Percentiles rank a stretch among this genome's conserved stretches.
Conservation (phyloP, 1,140 invertebrate genomes). For the Mesaphorura yosii region DNA sequence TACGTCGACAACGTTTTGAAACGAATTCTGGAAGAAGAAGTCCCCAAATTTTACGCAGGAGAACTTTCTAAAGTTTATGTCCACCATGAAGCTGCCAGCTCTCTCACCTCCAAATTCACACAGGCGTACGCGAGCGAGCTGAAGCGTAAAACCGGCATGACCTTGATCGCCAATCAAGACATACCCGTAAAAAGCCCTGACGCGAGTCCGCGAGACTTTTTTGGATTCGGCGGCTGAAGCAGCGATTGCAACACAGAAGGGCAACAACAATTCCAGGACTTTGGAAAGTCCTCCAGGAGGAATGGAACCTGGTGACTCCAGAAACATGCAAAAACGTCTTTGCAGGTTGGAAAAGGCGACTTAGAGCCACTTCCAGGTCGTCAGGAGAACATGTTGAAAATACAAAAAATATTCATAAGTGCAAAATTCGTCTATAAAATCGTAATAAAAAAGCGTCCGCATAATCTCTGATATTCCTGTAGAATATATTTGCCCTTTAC, state of each 20-base stretch:
- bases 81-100: slow-evolving; percentile 1
- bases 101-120: neutral
- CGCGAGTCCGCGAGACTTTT: slow-evolving; percentile 5
- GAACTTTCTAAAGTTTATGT: slow-evolving; percentile 4
- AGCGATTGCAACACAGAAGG: no score
- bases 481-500: no score
- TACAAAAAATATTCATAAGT: neutral
- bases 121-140: neutral
- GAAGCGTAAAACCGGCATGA: neutral
- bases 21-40: neutral
- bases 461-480: no score
- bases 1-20: neutral
- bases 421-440: no score
- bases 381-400: neutral
- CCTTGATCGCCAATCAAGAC: neutral
- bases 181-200: slow-evolving; percentile 4
- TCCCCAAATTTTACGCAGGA: slow-evolving; percentile 3
- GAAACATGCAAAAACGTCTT: neutral
- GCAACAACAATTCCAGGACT: no score
- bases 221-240: slow-evolving; percentile 2
- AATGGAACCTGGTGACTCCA: neutral
- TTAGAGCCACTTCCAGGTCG: neutral
- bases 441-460: no score
- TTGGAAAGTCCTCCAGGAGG: neutral
- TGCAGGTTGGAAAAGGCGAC: neutral